These are phyloP conservation scores for Physella acuta DNA, from an alignment of 1,140 invertebrate species.

Conservation along the genomic window DNA sequence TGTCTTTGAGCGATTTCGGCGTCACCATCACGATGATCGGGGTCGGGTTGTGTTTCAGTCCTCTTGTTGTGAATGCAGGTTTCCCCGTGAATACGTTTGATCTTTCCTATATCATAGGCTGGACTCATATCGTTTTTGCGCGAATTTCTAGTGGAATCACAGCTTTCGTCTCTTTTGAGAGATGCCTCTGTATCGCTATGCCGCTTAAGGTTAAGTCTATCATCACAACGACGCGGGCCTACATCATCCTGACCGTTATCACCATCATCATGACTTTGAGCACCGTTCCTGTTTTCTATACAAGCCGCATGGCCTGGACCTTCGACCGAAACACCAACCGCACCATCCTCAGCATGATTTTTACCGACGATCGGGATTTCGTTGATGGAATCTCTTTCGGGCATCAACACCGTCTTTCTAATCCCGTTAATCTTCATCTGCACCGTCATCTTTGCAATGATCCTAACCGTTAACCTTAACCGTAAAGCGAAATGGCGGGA, in stretches of 20 bases:
- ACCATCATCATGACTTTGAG: background rate
- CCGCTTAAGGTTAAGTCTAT: slow-evolving; percentile 3
- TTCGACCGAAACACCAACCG: background rate
- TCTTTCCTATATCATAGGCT: background rate
- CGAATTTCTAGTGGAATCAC: background rate
- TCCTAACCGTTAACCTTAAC: background rate
- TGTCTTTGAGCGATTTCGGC: background rate
- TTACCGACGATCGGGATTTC: background rate
- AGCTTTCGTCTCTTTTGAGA: background rate
- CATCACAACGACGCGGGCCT: background rate
- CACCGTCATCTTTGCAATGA: background rate
- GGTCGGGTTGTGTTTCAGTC: background rate
- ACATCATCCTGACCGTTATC: background rate
- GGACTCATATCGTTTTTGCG: background rate
- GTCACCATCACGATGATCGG: background rate
- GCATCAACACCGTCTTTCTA: background rate
- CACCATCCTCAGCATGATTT: background rate
- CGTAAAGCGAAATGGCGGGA: background rate
- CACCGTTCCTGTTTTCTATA: background rate
- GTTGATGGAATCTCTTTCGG: background rate
- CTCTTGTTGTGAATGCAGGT: background rate
- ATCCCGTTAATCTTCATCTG: background rate
- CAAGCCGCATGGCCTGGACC: background rate
- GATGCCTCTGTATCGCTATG: slow-evolving; percentile 6
- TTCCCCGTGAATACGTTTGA: background rate